Conservation (phyloP, 2,113 vertebrate species). For the Spermophilus dauricus region DNA sequence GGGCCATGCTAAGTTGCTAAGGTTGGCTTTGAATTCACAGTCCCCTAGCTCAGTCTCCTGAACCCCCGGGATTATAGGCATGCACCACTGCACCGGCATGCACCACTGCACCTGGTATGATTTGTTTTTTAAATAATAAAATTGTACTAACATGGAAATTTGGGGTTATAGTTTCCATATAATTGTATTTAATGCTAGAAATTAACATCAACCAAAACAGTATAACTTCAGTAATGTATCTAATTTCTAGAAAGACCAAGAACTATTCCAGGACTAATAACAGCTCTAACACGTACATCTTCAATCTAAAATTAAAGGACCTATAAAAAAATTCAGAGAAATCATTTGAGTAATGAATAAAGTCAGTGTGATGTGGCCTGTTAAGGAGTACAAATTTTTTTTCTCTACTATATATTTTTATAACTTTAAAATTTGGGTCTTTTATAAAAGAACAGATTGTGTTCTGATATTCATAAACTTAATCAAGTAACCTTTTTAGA, state of each 20-base stretch:
- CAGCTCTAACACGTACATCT: neutral
- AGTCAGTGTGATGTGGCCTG: neutral
- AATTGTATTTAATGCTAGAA: neutral
- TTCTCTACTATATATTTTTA: neutral
- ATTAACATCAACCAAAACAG: neutral
- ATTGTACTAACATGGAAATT: neutral
- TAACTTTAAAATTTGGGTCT: neutral
- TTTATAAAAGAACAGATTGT: neutral
- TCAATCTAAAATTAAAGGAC: neutral
- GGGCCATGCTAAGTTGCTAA: too few species aligned
- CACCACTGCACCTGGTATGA: neutral
- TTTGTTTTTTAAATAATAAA: neutral
- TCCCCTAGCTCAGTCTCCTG: too few species aligned
- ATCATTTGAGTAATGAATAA: neutral
- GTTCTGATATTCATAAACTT: slow-evolving; percentile 9
- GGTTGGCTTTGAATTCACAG: too few species aligned
- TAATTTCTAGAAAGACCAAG: neutral
- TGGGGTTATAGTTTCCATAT: neutral
- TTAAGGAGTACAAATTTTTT: neutral
- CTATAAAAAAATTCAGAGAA: neutral
- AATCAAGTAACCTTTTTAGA: neutral
- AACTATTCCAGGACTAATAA: neutral
- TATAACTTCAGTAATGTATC: neutral
- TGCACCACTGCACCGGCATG: too few species aligned
- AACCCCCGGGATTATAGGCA: too few species aligned